phyloP scores from a whole-genome alignment of 2,797 vertebrate species.

The Phylloscopus collybita region DNA sequence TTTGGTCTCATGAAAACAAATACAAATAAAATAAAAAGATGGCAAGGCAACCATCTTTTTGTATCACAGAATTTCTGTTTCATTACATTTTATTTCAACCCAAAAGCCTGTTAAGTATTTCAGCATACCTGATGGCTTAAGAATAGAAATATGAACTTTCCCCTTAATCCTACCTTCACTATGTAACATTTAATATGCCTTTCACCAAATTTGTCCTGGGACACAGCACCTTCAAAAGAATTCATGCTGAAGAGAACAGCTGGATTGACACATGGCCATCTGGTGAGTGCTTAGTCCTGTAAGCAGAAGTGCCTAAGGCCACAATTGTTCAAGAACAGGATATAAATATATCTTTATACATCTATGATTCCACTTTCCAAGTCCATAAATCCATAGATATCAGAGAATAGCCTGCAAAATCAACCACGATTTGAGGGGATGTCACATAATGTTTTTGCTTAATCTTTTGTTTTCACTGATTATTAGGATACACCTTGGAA shows the following conservation, averaged over 20 bases:
- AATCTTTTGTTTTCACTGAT: background rate
- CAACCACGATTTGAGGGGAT: background rate
- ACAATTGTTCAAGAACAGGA: conserved; percentile 8
- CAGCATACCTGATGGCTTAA: background rate
- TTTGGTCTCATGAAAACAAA: background rate
- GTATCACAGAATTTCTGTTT: background rate
- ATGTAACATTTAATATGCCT: background rate
- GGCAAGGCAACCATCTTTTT: background rate
- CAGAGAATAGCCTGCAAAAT: background rate
- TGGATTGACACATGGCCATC: conserved; percentile 43
- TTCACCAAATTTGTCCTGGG: conserved; percentile 11
- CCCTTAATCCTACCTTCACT: background rate
- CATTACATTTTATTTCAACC: background rate
- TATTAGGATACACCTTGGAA: background rate
- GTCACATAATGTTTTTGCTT: background rate
- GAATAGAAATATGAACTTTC: background rate
- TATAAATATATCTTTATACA: background rate
- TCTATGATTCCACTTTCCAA: background rate
- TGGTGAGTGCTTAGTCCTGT: background rate
- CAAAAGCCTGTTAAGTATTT: background rate
- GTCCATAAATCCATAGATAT: background rate
- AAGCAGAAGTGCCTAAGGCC: conserved; percentile 23
- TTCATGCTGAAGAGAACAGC: conserved; percentile 56
- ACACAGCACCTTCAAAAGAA: conserved; percentile 22
- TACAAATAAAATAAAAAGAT: background rate